Conservation (phyloP, 1,140 invertebrate species). For the Dendroctonus ponderosae region DNA sequence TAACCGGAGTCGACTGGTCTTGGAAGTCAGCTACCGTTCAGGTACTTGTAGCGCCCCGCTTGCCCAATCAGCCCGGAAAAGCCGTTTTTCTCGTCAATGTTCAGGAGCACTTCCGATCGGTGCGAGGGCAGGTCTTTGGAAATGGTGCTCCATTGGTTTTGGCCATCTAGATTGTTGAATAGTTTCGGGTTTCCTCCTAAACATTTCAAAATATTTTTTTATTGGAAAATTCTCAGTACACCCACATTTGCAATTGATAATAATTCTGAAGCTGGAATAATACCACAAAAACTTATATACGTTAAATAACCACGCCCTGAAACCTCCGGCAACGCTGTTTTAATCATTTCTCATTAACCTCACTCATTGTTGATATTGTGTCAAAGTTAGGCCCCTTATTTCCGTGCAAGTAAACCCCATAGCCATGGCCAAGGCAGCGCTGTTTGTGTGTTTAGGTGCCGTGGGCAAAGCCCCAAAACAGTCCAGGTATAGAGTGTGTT, state of each 20-base stretch:
- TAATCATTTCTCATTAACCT: too few species aligned
- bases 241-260: too few species aligned
- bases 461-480: background rate
- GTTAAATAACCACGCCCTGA: too few species aligned
- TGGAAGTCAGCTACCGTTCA: slow-evolving; percentile 49
- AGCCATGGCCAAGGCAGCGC: slow-evolving; percentile 46
- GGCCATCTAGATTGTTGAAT: slow-evolving; percentile 61
- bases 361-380: too few species aligned
- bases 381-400: too few species aligned
- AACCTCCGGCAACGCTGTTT: too few species aligned
- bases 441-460: slow-evolving; percentile 55
- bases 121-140: slow-evolving; percentile 53
- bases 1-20: too few species aligned
- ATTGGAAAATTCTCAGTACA: slow-evolving; percentile 9
- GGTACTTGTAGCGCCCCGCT: slow-evolving; percentile 73
- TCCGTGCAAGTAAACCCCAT: too few species aligned
- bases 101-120: slow-evolving; percentile 71
- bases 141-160: slow-evolving; percentile 70
- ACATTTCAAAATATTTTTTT: slow-evolving; percentile 7
- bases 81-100: slow-evolving; percentile 80
- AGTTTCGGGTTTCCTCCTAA: background rate
- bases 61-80: slow-evolving; percentile 68
- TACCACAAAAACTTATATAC: too few species aligned
- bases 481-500: background rate
- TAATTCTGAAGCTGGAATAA: too few species aligned